phyloP scores from a whole-genome alignment of 2,797 vertebrate genomes.

The Apodemus agrarius region DNA sequence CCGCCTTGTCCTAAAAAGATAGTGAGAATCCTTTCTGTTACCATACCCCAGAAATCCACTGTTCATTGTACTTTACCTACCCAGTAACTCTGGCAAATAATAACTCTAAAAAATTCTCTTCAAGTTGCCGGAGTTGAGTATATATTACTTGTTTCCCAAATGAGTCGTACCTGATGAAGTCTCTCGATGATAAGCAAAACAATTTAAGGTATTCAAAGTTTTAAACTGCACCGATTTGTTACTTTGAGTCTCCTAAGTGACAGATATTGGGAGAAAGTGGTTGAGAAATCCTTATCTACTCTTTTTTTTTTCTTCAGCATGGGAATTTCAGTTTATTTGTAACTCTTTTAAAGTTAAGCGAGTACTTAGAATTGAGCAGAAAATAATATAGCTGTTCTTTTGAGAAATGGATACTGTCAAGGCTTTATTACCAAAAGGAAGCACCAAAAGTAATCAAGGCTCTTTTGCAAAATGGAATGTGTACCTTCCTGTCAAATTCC shows the following conservation, averaged over 20 bases:
- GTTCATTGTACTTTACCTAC: not conserved
- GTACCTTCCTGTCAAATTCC: constrained; percentile 78
- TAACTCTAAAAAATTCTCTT: constrained; percentile 53
- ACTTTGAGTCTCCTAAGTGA: constrained; percentile 59
- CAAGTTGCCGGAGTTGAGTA: not conserved
- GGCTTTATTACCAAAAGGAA: constrained; percentile 77
- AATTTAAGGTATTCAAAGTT: constrained; percentile 58
- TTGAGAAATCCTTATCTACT: constrained; percentile 12
- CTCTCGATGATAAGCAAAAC: constrained; percentile 47
- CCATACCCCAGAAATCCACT: not conserved
- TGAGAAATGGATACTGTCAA: constrained; percentile 80
- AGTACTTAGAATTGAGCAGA: constrained; percentile 74
- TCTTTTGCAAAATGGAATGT: constrained; percentile 78
- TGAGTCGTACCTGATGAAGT: not conserved
- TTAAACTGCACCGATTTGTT: constrained; percentile 55
- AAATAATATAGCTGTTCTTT: constrained; percentile 79
- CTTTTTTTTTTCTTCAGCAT: not conserved
- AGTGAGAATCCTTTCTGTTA: not conserved
- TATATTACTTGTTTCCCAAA: not conserved
- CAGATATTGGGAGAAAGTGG: constrained; percentile 55
- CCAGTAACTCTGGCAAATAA: constrained; percentile 41
- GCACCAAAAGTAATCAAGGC: constrained; percentile 74
- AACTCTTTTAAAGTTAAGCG: constrained; percentile 75
- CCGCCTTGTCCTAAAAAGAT: not conserved
- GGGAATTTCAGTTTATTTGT: constrained; percentile 60